These are phyloP conservation scores for Synodontis membranacea DNA, from an alignment of 2,113 vertebrate species.

Conservation along the genomic window DNA sequence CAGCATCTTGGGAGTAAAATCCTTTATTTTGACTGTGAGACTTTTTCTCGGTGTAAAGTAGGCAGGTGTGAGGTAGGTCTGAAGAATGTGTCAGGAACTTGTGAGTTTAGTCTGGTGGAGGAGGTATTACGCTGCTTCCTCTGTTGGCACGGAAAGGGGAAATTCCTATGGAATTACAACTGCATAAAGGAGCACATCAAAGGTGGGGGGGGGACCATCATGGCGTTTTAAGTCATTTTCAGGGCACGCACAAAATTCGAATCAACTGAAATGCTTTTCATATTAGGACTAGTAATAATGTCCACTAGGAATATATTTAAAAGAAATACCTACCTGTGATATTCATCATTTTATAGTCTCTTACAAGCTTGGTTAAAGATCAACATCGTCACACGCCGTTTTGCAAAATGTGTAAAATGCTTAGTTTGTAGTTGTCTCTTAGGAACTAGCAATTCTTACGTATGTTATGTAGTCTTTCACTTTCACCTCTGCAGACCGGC, in stretches of 20 bases:
- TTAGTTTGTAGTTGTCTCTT: slow-evolving; percentile 20
- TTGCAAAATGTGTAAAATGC: not conserved
- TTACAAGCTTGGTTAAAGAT: not conserved
- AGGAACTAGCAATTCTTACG: not conserved
- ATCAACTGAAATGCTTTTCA: not conserved
- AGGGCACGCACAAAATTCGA: not conserved
- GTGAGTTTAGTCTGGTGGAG: slow-evolving; percentile 26
- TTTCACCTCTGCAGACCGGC: not conserved
- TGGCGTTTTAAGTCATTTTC: slow-evolving; percentile 8
- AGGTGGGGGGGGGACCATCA: slow-evolving; percentile 19
- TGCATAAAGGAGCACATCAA: slow-evolving; percentile 39
- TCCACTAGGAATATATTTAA: not conserved
- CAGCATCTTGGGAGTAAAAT: slow-evolving; percentile 22
- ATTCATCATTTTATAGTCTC: not conserved
- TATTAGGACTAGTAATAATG: not conserved
- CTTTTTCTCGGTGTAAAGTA: slow-evolving; percentile 29
- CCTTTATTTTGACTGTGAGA: slow-evolving; percentile 32
- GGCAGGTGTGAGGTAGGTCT: slow-evolving; percentile 42
- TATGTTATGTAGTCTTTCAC: slow-evolving; percentile 4
- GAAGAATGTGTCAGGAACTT: slow-evolving; percentile 36
- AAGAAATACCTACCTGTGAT: not conserved
- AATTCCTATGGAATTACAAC: slow-evolving; percentile 51
- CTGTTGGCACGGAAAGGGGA: slow-evolving; percentile 45
- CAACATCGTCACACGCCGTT: not conserved
- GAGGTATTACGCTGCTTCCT: slow-evolving; percentile 42